Conservation (phyloP, 2,797 vertebrate genomes). For the Vultur gryphus region DNA sequence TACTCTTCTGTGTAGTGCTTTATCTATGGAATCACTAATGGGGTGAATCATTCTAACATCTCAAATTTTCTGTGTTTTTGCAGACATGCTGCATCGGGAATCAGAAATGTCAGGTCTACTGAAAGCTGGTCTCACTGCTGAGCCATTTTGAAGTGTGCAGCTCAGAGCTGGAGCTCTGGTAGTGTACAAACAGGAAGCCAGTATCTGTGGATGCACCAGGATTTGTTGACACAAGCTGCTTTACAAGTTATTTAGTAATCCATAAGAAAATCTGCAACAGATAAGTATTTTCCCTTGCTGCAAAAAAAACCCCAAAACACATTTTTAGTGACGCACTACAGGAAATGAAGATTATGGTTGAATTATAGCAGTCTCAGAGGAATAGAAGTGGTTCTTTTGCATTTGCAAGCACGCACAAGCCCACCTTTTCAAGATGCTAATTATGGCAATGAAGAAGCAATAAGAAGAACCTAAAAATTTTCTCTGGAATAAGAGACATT, state of each 20-base stretch:
- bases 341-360: not conserved
- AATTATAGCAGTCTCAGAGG: not conserved
- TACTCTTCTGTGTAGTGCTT: not conserved
- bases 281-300: not conserved
- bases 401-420: not conserved
- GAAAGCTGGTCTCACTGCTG: not conserved
- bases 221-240: not conserved
- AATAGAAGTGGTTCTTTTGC: not conserved
- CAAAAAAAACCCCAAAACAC: not conserved
- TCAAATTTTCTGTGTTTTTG: not conserved
- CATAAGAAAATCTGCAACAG: not conserved
- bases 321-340: not conserved
- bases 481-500: not conserved
- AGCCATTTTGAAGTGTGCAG: not conserved
- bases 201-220: not conserved
- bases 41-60: not conserved
- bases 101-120: not conserved
- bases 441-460: not conserved
- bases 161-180: not conserved
- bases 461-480: not conserved
- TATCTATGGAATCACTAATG: not conserved
- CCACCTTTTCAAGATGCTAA: not conserved
- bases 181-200: not conserved
- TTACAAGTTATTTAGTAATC: not conserved
- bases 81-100: not conserved